Conservation (phyloP, 92 coral and sea anemone species). For the Bergia sp. region DNA sequence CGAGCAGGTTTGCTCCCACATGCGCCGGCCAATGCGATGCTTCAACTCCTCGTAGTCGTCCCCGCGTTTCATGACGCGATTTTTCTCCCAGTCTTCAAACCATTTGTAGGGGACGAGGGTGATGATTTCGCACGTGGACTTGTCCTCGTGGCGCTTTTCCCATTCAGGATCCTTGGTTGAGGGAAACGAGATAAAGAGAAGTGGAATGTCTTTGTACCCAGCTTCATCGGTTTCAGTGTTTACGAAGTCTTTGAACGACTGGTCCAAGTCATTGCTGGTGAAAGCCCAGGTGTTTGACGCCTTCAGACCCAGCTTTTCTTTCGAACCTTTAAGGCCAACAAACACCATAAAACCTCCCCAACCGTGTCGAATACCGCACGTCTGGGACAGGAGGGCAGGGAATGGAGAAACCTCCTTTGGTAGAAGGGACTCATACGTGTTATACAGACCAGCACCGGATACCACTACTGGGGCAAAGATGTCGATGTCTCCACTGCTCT, state of each 20-base stretch:
- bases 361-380: conserved; percentile 83
- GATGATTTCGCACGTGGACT: conserved; percentile 84
- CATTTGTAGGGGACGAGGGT: conserved; percentile 86
- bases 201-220: conserved; percentile 83
- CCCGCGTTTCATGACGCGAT: conserved; percentile 94
- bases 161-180: conserved; percentile 98
- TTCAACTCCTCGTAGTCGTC: conserved; percentile 87
- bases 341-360: conserved; percentile 83
- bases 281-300: conserved; percentile 90
- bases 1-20: conserved; percentile 92
- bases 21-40: conserved; percentile 87
- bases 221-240: conserved; percentile 61
- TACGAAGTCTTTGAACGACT: conserved; percentile 60
- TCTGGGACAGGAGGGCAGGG: conserved; percentile 44
- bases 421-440: conserved; percentile 83
- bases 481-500: conserved; percentile 83
- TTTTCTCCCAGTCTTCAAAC: conserved; percentile 90
- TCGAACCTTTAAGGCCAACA: conserved; percentile 85
- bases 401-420: conserved; percentile 51
- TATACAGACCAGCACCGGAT: conserved; percentile 90
- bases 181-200: conserved; percentile 89
- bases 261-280: conserved; percentile 72
- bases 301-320: conserved; percentile 83
- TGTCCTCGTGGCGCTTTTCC: conserved; percentile 73
- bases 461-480: conserved; percentile 85